Base-by-base conservation (phyloP, 2,888 invertebrate genomes). In the Erpobdella octoculata region DNA sequence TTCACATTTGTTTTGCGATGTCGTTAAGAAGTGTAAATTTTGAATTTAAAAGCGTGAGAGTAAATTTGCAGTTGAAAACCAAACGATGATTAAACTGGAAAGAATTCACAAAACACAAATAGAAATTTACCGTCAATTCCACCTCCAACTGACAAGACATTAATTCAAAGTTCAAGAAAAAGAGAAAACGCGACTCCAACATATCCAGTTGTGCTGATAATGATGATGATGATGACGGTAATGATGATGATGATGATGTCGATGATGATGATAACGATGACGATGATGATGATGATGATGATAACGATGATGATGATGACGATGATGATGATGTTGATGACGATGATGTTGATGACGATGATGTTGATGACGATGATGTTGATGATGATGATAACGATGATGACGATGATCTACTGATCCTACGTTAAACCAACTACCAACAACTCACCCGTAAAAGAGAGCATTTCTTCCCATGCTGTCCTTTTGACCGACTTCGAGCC, bases 371-470 rank as follows among this genome's bases (percentile, higher is more conserved):
- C 4, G 6, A 33, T 4, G 28, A 3, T 3, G 28, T 31, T 61
- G 61, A 9, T 33, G 61, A 61, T 61, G 61, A 18, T 21, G 21
- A 58, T 12, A 25, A 21, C 12, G 5, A 61, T 21, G 5, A 18
- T 8, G 28, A 61, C 61, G 5, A 8, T 5, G 18, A 61, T 58
- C 59, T 25, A 28, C 28, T 28, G 31, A 18, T 31, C 28, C 18
- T 2, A 25, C 4, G 31, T 31, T 61, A 3, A 61, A 25, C 4
- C 21, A 61, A 4, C 9, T 21, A 61, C 28, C 28, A 21, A 6
- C 61, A n/a, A n/a, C 72, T 66, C 28, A 77, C 77, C 76, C 74
- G 71, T 76, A 77, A 66, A 76, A 76, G 33, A 77, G 68, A 18
- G 72, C 75, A 66, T 76, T 77, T 38, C 75, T 59, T 8, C 74